phyloP scores from a whole-genome alignment of 2,113 vertebrate genomes.

The Monopterus albus region DNA sequence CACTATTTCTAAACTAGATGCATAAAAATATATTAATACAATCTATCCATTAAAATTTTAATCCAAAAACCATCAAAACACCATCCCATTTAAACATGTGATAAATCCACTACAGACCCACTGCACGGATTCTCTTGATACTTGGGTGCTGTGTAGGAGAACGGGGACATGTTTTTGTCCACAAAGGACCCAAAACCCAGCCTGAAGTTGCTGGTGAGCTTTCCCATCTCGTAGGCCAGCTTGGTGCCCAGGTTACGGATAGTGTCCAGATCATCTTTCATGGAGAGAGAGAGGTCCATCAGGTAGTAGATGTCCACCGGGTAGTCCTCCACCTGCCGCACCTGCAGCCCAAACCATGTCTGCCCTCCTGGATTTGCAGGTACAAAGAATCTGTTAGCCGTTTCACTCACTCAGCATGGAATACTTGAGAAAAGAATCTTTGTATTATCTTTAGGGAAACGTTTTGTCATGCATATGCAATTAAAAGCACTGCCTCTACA shows the following conservation, averaged over 20 bases:
- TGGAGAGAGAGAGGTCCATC: slow-evolving; percentile 98
- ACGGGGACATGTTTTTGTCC: slow-evolving; percentile 98
- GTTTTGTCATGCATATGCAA: not conserved
- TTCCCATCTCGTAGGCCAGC: slow-evolving; percentile 94
- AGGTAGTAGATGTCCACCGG: slow-evolving; percentile 98
- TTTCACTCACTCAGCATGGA: not conserved
- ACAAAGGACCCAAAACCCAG: slow-evolving; percentile 97
- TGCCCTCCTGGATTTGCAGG: slow-evolving; percentile 83
- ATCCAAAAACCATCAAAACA: no score
- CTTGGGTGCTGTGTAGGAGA: slow-evolving; percentile 92
- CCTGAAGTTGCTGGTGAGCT: slow-evolving; percentile 97
- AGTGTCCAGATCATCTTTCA: slow-evolving; percentile 96
- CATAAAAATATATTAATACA: not conserved
- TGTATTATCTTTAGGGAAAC: not conserved
- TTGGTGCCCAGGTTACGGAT: slow-evolving; percentile 94
- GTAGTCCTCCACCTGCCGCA: slow-evolving; percentile 97
- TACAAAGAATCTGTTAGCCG: not conserved
- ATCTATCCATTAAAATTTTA: no score
- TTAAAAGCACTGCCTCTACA: no score
- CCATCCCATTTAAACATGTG: not conserved
- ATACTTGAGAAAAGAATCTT: not conserved
- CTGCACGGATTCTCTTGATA: slow-evolving; percentile 95
- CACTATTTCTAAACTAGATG: not conserved
- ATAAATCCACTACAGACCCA: slow-evolving; percentile 84
- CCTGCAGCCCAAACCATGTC: slow-evolving; percentile 90